Conservation (phyloP, 2,797 vertebrate genomes). For the Sebastes ruberrimus region DNA sequence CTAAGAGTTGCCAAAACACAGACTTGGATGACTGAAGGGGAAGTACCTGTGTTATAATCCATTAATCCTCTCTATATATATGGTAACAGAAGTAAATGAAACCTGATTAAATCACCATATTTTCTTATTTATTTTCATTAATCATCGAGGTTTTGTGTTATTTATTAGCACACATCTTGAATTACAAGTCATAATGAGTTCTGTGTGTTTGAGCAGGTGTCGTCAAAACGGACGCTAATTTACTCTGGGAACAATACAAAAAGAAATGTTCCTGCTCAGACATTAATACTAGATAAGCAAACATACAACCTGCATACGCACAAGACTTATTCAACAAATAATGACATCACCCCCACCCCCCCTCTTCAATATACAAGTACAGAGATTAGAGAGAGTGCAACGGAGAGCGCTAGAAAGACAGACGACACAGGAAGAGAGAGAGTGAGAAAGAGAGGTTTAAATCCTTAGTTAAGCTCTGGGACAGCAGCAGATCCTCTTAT, state of each 20-base stretch:
- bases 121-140: not conserved
- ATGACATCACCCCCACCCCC: conserved; percentile 53
- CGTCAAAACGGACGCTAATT: conserved; percentile 8
- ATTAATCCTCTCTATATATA: not conserved
- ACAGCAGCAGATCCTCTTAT: conserved; percentile 85
- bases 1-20: conserved; percentile 20
- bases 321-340: conserved; percentile 48
- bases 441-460: conserved; percentile 74
- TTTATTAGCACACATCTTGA: not conserved
- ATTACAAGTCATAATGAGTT: not conserved
- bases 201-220: not conserved
- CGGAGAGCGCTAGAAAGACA: conserved; percentile 43
- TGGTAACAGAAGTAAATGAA: not conserved
- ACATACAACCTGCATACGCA: conserved; percentile 20
- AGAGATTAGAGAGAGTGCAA: conserved; percentile 62
- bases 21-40: not conserved
- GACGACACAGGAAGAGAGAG: conserved; percentile 46
- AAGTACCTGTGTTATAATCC: conserved; percentile 4
- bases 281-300: conserved; percentile 1
- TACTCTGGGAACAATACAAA: conserved; percentile 1
- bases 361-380: conserved; percentile 42
- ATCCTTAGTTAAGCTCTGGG: conserved; percentile 82
- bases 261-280: conserved; percentile 4
- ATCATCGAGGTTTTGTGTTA: not conserved
- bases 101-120: not conserved